Percentiles rank a stretch among this genome's conserved stretches.
Evolutionary conservation across 2,113 vertebrate species (phyloP).

Genomic region (Gopherus evgoodei): DNA sequence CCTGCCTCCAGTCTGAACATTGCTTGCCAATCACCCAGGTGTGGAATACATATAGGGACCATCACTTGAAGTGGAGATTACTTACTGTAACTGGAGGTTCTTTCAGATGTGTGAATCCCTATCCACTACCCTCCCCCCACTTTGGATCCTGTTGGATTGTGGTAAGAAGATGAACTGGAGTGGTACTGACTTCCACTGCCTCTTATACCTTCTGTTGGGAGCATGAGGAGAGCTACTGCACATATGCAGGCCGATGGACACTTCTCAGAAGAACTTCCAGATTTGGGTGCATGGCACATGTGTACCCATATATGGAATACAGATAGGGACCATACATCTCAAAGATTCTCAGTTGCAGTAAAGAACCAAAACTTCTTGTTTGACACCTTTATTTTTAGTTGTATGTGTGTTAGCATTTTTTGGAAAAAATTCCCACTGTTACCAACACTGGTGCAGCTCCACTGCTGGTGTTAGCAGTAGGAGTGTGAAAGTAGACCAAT

Average conservation of each 20-base stretch:
- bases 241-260: not conserved
- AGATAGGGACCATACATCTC: not conserved
- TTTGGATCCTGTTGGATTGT: not conserved
- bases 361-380: not conserved
- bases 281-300: no score
- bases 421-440: not conserved
- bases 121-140: not conserved
- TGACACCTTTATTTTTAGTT: not conserved
- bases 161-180: not conserved
- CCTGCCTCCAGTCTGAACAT: not conserved
- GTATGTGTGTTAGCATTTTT: not conserved
- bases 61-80: not conserved
- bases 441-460: not conserved
- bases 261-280: not conserved
- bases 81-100: not conserved
- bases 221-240: not conserved
- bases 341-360: not conserved
- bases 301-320: not conserved
- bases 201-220: not conserved
- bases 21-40: not conserved
- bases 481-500: not conserved
- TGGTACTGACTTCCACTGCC: no score
- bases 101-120: not conserved
- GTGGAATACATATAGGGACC: not conserved
- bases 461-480: not conserved